phyloP scores from a whole-genome alignment of 1,140 invertebrate genomes.

The Drosophila kanapiae region DNA sequence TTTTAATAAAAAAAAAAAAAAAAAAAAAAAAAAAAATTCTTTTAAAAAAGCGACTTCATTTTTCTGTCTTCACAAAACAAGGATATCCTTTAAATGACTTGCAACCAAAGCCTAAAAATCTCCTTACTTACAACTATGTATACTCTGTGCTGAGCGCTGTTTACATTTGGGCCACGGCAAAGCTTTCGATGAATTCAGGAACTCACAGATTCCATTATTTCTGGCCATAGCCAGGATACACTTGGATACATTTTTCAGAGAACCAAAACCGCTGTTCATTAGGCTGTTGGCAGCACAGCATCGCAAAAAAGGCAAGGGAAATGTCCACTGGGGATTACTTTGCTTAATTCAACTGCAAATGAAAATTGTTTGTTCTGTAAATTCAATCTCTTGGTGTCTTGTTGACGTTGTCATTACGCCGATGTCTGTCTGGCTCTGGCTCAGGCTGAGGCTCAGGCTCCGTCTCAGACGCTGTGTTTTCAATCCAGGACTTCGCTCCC shows the following conservation, averaged over 20 bases:
- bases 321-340: constrained; percentile 78
- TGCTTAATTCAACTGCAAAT: constrained; percentile 83
- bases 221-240: neutral
- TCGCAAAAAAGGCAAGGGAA: constrained; percentile 10
- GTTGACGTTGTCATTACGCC: constrained; percentile 75
- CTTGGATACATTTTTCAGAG: constrained; percentile 7
- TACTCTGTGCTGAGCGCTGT: neutral
- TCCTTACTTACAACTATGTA: neutral
- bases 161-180: neutral
- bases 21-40: too few species aligned
- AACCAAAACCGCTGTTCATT: constrained; percentile 44
- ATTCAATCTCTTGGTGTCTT: constrained; percentile 78
- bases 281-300: constrained; percentile 15
- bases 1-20: too few species aligned
- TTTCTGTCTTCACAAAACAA: neutral
- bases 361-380: constrained; percentile 83
- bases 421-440: constrained; percentile 26
- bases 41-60: neutral
- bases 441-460: neutral
- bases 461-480: neutral
- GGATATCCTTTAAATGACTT: neutral
- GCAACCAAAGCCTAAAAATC: neutral
- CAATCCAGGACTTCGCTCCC: constrained; percentile 13
- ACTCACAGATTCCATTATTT: constrained; percentile 6
- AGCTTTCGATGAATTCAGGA: constrained; percentile 15